Base-by-base conservation (phyloP, 2,113 vertebrate genomes). In the Planiliza haematocheilus region DNA sequence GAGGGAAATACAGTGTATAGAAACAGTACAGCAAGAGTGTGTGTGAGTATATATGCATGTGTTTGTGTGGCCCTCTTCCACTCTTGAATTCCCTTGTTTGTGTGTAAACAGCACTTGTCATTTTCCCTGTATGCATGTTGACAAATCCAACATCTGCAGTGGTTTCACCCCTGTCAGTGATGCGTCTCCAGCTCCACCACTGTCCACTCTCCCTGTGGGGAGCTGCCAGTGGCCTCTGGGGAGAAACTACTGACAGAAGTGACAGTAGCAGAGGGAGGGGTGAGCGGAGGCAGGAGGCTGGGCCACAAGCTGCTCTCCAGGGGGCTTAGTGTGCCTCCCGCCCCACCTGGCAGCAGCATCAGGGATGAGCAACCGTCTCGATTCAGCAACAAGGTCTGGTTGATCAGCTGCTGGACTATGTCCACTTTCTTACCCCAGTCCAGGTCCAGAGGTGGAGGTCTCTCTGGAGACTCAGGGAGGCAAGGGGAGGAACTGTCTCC, bases 101-200 rank as follows among this genome's bases (percentile, higher is more conserved):
- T 53, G 62, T 73, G 16, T 13, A 49, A 34, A 38, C 48, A 57
- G 49, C 43, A 61, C 37, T 42, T 46, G 16, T 58, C 12, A 4
- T n/a, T 3, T 45, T 63, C 57, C 51, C 50, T 50, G 41, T 63
- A 21, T 13, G 58, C 0, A 17, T 62, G 56, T 20, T 10, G 7
- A 20, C 5, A 13, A 24, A 11, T 21, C 37, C 51, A 12, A 11
- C 38, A 3, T 38, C 56, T 41, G n/a, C 70, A 63, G 36, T 51
- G 7, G 18, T 17, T 3, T 20, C 8, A 34, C 2, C 2, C 10
- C 6, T 39, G 53, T 95, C 86, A 97, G 86, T 97, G 96, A 74
- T 97, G 96, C 0, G 96, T 96, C 83, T 97, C 96, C 85, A 97
- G 91, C 85, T 97, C 96, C 46, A 97, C 96, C 39, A 97, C 96